phyloP scores from a whole-genome alignment of 2,797 vertebrate genomes.

The Mallotus villosus region DNA sequence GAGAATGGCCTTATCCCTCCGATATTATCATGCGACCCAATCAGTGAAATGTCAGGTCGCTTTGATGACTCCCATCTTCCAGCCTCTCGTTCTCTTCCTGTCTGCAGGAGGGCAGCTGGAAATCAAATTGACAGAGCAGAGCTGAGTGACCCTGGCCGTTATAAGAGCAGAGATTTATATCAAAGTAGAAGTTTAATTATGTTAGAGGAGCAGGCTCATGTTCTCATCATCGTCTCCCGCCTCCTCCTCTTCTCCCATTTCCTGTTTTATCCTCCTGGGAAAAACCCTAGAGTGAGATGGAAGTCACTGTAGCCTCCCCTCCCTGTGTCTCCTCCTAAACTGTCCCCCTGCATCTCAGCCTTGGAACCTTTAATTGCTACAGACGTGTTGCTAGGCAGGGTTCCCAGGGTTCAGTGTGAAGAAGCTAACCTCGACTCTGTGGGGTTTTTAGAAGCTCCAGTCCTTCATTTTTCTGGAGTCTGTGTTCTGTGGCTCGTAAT shows the following conservation, averaged over 20 bases:
- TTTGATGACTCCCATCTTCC: neutral
- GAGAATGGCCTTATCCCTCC: conserved; percentile 9
- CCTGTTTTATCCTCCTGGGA: conserved; percentile 1
- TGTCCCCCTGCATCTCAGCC: neutral
- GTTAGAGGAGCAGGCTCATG: neutral
- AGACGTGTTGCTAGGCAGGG: neutral
- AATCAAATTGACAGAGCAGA: neutral
- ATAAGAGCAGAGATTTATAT: conserved; percentile 16
- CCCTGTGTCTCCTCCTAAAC: neutral
- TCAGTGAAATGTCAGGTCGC: neutral
- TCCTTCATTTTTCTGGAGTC: conserved; percentile 31
- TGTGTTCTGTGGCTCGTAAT: conserved; percentile 27
- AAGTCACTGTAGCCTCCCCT: neutral
- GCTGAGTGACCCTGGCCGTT: conserved; percentile 12
- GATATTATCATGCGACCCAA: neutral
- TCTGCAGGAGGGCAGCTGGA: neutral
- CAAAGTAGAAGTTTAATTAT: conserved; percentile 18
- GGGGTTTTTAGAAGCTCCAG: conserved; percentile 32
- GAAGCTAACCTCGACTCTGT: conserved; percentile 33
- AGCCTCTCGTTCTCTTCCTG: neutral
- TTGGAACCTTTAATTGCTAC: conserved; percentile 5
- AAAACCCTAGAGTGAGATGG: neutral
- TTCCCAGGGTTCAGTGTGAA: conserved; percentile 12
- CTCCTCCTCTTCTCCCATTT: conserved; percentile 4
- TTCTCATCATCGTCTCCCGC: conserved; percentile 5